Evolutionary conservation across 2,797 vertebrate genomes (phyloP), one percentile per base, ranked within the genome.

Genomic region (Valencia hispanica): DNA sequence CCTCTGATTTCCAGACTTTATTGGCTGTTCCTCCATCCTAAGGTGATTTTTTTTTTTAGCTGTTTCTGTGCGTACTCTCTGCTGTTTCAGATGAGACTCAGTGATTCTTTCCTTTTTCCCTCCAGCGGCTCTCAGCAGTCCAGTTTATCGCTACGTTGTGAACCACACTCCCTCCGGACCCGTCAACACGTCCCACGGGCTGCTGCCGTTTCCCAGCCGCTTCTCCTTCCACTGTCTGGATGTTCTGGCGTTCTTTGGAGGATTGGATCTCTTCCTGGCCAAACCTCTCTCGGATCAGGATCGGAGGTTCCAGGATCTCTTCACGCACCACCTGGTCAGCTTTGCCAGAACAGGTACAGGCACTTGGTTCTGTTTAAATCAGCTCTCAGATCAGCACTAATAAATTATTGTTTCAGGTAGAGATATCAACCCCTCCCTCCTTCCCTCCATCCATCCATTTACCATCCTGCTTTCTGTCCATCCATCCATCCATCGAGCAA

Each of bases 71-170:
- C 18, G 5, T 68, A 9, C 6, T 36, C 70, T 11, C 14, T 30
- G 25, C 22, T 14, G 5, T 71, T 59, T n/a, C 20, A 45, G 55
- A 47, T 47, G 9, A 32, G n/a, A 2, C 34, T 48, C 10, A 30
- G 32, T 14, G 48, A 47, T 4, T 48, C 5, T 65, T 17, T 75
- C 11, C 14, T 45, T 20, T 27, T 0, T 17, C 22, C 5, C 47
- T 5, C n/a, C 57, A 96, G 96, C 55, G 10, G 92, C 91, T 2
- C 89, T 96, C 36, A 27, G 75, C 48, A 96, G 94, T 66, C 95
- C 96, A 0, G 95, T 96, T 77, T 96, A 96, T 72, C 95, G 94
- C 5, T 96, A 96, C 68, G 48, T 96, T 76, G 94, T 96, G 86
- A 95, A 87, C 0, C 83, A 96, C 88, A 95, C 89, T 0, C 95